Base-by-base conservation (phyloP, 35 echinoderm and acorn worm genomes). In the Hemicentrotus pulcherrimus region DNA sequence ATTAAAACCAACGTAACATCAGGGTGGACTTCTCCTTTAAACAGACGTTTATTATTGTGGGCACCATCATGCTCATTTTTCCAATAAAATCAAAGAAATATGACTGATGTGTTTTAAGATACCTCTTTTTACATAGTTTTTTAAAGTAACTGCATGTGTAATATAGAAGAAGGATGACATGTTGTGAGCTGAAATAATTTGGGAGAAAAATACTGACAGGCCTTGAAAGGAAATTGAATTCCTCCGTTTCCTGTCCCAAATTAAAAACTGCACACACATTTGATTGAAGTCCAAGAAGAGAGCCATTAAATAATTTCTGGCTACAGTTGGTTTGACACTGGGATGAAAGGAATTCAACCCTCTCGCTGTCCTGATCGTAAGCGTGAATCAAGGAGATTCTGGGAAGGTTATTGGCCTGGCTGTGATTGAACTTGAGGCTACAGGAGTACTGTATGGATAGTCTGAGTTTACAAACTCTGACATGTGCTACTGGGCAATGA, bases 231-330 rank as follows among this genome's bases (percentile, higher is more conserved):
- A 78, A 78, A 78, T 78, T n/a, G 15, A 78, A 78, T 78, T 78
- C 65, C 65, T 28, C 9, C 24, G 28, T 78, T 78, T 78, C 65
- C 65, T 78, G 65, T 78, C 65, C 65, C 65, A 78, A 78, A 78
- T 78, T 78, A 78, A 78, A 78, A 78, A 78, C 65, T n/a, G 65
- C 65, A 22, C 6, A 78, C 18, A 24, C 0, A 78, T 78, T 78
- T 78, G 65, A 78, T 78, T 18, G 19, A 78, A 78, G 65, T 78
- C 65, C 65, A n/a, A 78, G 65, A 78, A 78, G 16, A 78, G 65
- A 78, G 65, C 65, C 65, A 78, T 78, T 78, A 78, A 78, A 78
- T 78, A 24, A 78, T 78, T n/a, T 78, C 65, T 78, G 65, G 65
- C 65, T 28, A n/a, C 65, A 78, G 65, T 78, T 78, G 65, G 65